Evolutionary conservation across 2,797 vertebrate genomes (phyloP).

Genomic region (Coracias cyanogaster): DNA sequence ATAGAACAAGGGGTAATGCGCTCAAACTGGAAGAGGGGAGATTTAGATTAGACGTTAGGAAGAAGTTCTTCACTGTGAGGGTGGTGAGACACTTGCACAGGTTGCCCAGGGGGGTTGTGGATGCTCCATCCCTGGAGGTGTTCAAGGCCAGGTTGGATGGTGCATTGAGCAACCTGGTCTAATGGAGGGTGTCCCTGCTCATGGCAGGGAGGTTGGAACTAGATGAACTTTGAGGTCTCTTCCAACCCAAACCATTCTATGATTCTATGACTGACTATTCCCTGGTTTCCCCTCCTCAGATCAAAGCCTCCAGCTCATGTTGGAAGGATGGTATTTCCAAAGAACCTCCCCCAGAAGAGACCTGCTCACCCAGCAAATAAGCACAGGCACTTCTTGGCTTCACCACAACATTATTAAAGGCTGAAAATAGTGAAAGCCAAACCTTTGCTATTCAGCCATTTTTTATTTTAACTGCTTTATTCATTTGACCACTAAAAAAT

Average conservation of each 20-base stretch:
- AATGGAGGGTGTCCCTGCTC: too few relatives aligned
- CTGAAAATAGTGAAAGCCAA: slow-evolving; percentile 41
- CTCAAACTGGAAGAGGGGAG: not conserved
- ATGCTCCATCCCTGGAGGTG: not conserved
- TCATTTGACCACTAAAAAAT: slow-evolving; percentile 67
- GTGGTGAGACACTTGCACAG: not conserved
- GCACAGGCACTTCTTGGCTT: slow-evolving; percentile 27
- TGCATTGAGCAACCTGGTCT: not conserved
- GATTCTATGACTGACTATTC: slow-evolving; percentile 15
- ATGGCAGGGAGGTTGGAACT: not conserved
- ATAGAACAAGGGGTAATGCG: not conserved
- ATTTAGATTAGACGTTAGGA: not conserved
- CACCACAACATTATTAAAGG: not conserved
- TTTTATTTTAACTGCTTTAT: slow-evolving; percentile 54
- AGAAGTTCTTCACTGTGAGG: not conserved
- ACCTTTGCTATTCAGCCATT: slow-evolving; percentile 50
- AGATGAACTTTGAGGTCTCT: not conserved
- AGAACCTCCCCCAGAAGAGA: slow-evolving; percentile 65
- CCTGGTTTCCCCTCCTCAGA: not conserved
- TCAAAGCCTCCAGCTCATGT: slow-evolving; percentile 31
- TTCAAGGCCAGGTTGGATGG: not conserved
- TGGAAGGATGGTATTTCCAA: slow-evolving; percentile 56
- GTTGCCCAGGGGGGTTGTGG: not conserved
- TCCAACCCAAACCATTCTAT: not conserved
- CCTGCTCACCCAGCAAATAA: slow-evolving; percentile 52